Evolutionary conservation across 2,888 invertebrate species (phyloP), one percentile per base, ranked within the genome.

Genomic region (Oscheius onirici): DNA sequence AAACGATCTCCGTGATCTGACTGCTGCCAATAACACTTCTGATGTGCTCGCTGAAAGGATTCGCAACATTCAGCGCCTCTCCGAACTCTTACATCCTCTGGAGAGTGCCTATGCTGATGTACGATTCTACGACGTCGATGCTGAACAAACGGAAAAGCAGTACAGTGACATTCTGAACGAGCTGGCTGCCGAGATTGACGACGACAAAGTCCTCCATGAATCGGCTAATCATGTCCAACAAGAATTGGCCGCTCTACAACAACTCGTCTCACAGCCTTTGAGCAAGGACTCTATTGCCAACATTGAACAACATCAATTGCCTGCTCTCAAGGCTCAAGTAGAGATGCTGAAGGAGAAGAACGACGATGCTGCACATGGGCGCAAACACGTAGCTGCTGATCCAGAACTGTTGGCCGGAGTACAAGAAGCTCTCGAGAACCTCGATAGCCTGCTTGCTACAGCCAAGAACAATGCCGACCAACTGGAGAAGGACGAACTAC

Each of bases 91-190:
- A 20, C 73, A 83, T 65, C 82, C 82, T 60, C 77, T 82, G 40
- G 84, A 79, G 55, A 80, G 74, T 60, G 80, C 81, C 22, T 78
- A 82, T 63, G 76, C 80, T 17, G 82, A 82, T 61, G 81, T 82
- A 22, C 80, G 83, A 61, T 84, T 84, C 77, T 72, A 80, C 66
- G 81, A 84, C 49, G 79, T 80, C 10, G 82, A 84, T 46, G 72
- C 78, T 51, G 81, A 84, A 55, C 79, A 84, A 65, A 74, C 75
- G 49, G 73, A 76, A 52, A 73, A 79, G 41, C 78, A 82, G 44
- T 80, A 75, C 70, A 80, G 78, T 49, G 79, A 82, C 54, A 71
- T 75, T 15, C 72, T 78, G 41, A 71, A 67, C 55, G 78, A 76
- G 26, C 40, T 80, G 46, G 67, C 55, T 54, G 66, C 71, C n/a